A percentile compares a stretch with the other conserved stretches of the same genome.
phyloP scores from a whole-genome alignment of 2,113 vertebrate genomes.

The Cyprinodon brontotheroides region DNA sequence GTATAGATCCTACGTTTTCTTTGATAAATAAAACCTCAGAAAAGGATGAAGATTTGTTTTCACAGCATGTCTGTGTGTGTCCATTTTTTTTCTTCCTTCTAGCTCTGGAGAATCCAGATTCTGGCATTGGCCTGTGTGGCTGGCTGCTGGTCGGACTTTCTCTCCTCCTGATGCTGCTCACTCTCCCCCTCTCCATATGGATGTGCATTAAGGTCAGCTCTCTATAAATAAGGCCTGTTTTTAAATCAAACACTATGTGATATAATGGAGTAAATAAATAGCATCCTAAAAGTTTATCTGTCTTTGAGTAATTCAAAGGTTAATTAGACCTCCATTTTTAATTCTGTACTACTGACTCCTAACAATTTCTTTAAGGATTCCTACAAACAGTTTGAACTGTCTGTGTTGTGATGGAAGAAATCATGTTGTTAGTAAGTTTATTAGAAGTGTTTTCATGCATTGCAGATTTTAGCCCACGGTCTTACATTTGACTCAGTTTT shows the following conservation, averaged over 20 bases:
- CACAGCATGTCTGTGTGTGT: neutral
- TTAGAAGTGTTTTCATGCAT: neutral
- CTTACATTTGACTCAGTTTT: neutral
- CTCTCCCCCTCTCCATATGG: slow-evolving; percentile 91
- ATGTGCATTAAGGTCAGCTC: slow-evolving; percentile 87
- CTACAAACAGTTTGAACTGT: too few species aligned
- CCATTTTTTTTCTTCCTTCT: neutral
- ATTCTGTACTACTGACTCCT: too few species aligned
- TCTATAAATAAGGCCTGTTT: too few species aligned
- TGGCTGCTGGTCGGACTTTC: slow-evolving; percentile 77
- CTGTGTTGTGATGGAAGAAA: too few species aligned
- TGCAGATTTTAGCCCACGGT: neutral
- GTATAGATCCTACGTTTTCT: too few species aligned
- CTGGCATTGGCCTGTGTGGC: slow-evolving; percentile 82
- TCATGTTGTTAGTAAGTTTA: too few species aligned
- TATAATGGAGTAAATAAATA: too few species aligned
- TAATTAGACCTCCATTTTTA: too few species aligned
- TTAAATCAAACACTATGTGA: neutral
- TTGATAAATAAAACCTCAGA: neutral
- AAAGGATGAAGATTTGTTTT: neutral
- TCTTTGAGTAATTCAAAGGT: too few species aligned
- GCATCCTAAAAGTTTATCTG: too few species aligned
- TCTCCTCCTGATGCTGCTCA: slow-evolving; percentile 45
- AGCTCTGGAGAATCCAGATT: slow-evolving; percentile 59
- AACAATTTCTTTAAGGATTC: too few species aligned